Base-by-base conservation (phyloP, 2,888 invertebrate genomes). In the Xylocampa areola region DNA sequence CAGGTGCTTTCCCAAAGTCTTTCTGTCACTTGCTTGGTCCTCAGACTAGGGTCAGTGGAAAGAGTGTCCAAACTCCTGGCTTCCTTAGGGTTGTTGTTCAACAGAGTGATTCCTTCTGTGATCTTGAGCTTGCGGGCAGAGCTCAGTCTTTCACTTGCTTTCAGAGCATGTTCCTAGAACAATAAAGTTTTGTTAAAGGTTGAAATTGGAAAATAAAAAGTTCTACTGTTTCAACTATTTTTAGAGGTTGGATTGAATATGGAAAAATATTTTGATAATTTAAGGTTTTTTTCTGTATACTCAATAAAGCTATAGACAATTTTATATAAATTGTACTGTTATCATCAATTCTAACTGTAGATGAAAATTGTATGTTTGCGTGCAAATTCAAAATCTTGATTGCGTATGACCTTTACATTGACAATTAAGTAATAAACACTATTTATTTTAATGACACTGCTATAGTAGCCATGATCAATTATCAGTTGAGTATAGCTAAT, bases 151-250 rank as follows among this genome's bases (percentile, higher is more conserved):
- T 91, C 89, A 10, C 90, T 83, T 1, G 87, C 89, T 76, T 87
- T 90, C 0, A 92, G 77, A 0, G 91, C 92, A 52, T 92, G 88
- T 75, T 94, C 94, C 94, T 94, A 69, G 65, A 68, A 73, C 53
- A 43, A 62, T 21, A 59, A 37, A 36, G 4, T 7, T 29, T 50
- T 27, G 0, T 44, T 48, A 30, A 1, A 33, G 17, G 23, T 33
- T 10, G 21, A 1, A 6, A 1, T 2, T 8, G 1, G 25, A 25
- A 2, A 21, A 6, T 1, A 1, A 6, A 2, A 6, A 2, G 21
- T 21, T 21, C 2, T 5, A 21, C 2, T 4, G 2, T 21, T 21
- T 21, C 3, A 21, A 21, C 5, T 4, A 21, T 21, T 2, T 21
- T 21, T 21, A 2, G 2, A 21, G 5, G 21, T 21, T 25, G 1